Conservation (phyloP, 2,888 invertebrate genomes). For the Lycia hirtaria region DNA sequence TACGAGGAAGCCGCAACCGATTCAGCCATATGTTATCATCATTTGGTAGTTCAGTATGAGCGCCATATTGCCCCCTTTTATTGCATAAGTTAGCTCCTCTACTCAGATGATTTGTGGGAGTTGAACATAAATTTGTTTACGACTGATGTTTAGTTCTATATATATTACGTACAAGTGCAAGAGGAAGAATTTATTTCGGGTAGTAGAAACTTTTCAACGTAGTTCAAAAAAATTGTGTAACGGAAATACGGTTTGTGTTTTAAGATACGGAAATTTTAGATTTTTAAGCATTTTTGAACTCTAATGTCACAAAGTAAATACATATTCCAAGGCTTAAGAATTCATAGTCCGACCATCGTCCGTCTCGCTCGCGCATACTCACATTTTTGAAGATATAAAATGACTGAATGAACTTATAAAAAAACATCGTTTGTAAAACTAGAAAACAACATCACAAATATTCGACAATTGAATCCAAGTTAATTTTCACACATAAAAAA, state of each 20-base stretch:
- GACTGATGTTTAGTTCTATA: conserved; percentile 25
- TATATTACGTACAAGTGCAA: conserved; percentile 16
- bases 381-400: no score
- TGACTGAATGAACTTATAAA: no score
- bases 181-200: conserved; percentile 11
- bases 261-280: neutral
- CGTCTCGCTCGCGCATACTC: no score
- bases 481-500: no score
- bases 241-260: neutral
- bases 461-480: no score
- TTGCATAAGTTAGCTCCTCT: conserved; percentile 61
- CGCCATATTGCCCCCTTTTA: conserved; percentile 67
- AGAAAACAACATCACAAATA: no score
- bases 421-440: no score
- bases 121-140: conserved; percentile 37
- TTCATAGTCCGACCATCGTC: no score
- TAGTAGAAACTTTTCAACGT: conserved; percentile 12
- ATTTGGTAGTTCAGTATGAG: conserved; percentile 58
- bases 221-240: conserved; percentile 8
- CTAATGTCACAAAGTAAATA: neutral
- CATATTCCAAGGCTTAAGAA: neutral
- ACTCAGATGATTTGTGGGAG: conserved; percentile 37
- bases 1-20: conserved; percentile 32
- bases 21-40: conserved; percentile 58
- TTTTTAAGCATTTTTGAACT: neutral